phyloP scores from a whole-genome alignment of 2,113 vertebrate species.

The Halcyon malimbica region DNA sequence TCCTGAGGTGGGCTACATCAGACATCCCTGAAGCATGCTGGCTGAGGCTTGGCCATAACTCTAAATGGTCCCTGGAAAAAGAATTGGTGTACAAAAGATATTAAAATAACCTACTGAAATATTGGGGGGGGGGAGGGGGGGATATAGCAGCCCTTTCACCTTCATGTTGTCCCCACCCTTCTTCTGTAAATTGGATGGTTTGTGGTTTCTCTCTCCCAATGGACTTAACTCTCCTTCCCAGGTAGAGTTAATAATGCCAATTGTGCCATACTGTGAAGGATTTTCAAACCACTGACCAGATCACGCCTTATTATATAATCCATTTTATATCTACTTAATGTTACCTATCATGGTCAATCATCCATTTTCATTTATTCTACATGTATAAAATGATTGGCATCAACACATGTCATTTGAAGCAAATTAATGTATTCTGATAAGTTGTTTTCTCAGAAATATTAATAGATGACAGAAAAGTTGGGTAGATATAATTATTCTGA shows the following conservation, averaged over 20 bases:
- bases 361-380: background rate
- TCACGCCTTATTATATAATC: background rate
- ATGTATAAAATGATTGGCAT: background rate
- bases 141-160: background rate
- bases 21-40: background rate
- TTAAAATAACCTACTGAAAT: background rate
- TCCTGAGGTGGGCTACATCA: background rate
- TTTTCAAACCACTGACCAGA: background rate
- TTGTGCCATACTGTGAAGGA: background rate
- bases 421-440: background rate
- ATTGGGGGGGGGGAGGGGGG: background rate
- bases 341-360: background rate
- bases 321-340: background rate
- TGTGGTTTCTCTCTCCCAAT: background rate
- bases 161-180: background rate
- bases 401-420: background rate
- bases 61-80: background rate
- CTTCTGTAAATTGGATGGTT: background rate
- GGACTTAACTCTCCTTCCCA: background rate
- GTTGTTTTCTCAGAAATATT: background rate
- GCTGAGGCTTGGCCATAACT: background rate
- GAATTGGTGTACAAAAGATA: background rate
- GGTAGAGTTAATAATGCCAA: background rate
- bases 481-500: background rate
- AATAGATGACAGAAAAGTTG: background rate